Evolutionary conservation across 2,888 invertebrate genomes (phyloP).

Genomic region (Thymelicus acteon): DNA sequence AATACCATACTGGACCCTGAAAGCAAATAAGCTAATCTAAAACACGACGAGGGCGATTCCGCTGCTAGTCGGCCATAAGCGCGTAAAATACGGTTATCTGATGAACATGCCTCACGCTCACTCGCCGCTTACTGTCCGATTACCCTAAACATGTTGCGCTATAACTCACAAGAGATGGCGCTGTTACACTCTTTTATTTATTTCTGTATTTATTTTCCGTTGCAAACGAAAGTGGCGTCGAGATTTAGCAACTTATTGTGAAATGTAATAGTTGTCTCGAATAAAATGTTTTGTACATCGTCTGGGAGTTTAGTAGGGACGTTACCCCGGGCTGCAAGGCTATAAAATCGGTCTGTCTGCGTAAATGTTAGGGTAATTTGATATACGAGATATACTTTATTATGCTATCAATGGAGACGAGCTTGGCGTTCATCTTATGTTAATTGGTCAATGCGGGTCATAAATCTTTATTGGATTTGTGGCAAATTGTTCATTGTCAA

Average conservation of each 20-base stretch:
- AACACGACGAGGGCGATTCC: constrained; percentile 21
- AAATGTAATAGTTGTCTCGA: constrained; percentile 29
- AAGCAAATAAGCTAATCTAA: constrained; percentile 27
- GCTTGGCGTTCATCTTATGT: neutral
- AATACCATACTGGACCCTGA: constrained; percentile 10
- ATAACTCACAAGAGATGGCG: constrained; percentile 35
- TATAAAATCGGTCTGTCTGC: constrained; percentile 12
- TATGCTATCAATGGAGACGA: constrained; percentile 12
- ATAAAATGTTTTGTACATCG: constrained; percentile 29
- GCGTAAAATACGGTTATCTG: constrained; percentile 61
- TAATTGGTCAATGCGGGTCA: constrained; percentile 4
- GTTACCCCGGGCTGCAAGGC: neutral
- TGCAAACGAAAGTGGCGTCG: constrained; percentile 31
- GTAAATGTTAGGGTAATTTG: constrained; percentile 4
- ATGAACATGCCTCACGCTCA: constrained; percentile 56
- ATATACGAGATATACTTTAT: constrained; percentile 13
- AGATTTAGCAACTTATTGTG: constrained; percentile 34
- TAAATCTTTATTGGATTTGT: constrained; percentile 9
- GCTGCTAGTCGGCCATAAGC: constrained; percentile 50
- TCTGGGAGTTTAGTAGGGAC: constrained; percentile 8
- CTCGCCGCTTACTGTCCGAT: constrained; percentile 38
- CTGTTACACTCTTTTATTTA: constrained; percentile 24
- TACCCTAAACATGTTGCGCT: constrained; percentile 36
- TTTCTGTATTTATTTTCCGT: constrained; percentile 28
- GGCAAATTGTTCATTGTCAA: neutral